These are phyloP conservation scores for Drosophila ezoana DNA, from an alignment of 2,888 invertebrate species.

Conservation along the genomic window DNA sequence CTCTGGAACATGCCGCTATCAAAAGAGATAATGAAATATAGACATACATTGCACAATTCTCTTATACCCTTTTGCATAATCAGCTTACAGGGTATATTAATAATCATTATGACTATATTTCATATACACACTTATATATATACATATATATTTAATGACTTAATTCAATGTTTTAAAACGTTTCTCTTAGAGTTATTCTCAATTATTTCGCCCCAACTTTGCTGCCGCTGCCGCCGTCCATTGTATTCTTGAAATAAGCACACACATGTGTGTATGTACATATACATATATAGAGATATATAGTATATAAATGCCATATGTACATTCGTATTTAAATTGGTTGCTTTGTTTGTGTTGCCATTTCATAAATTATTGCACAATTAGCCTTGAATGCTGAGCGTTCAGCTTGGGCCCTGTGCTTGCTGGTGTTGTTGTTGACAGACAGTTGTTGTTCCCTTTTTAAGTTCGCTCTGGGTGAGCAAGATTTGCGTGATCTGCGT, in stretches of 20 bases:
- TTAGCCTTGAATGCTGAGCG: conserved; percentile 63
- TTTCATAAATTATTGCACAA: conserved; percentile 74
- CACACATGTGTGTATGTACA: background rate
- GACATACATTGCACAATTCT: no score
- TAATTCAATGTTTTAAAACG: conserved; percentile 23
- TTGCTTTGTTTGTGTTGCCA: conserved; percentile 48
- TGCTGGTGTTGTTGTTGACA: conserved; percentile 14
- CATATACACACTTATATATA: background rate
- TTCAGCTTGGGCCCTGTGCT: conserved; percentile 15
- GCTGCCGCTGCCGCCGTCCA: conserved; percentile 1
- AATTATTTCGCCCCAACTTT: conserved; percentile 12
- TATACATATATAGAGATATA: background rate
- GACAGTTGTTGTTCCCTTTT: conserved; percentile 44
- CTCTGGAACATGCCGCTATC: no score
- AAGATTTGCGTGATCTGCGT: conserved; percentile 42
- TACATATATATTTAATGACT: conserved; percentile 16
- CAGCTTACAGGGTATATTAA: background rate
- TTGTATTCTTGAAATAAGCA: conserved; percentile 1
- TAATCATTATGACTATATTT: background rate
- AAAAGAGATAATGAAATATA: no score
- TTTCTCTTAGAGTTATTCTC: conserved; percentile 24
- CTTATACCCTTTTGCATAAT: background rate
- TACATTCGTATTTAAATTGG: conserved; percentile 36
- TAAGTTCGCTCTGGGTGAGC: conserved; percentile 51
- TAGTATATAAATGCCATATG: background rate